Base-by-base conservation (phyloP, 2,888 invertebrate species). In the Pristionchus maxplancki region DNA sequence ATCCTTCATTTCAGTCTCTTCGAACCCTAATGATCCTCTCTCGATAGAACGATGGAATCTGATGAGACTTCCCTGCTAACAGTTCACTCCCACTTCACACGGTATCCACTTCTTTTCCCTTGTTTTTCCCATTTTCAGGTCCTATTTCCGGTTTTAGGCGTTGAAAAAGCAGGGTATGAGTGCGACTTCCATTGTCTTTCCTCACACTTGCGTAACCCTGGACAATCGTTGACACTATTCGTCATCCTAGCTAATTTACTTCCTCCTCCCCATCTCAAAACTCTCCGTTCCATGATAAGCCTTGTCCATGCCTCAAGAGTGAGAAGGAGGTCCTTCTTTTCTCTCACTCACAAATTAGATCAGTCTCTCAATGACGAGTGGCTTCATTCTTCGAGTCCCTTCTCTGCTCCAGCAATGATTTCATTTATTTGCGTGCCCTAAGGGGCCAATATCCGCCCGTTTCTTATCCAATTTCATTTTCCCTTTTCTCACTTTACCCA, bases 361-460 rank as follows among this genome's bases (percentile, higher is more conserved):
- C 78, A 78, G n/a, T n/a, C n/a, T 78, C 48, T 40, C 28, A 78
- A 48, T 44, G 78, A 78, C 44, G 28, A 71, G 71, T 71, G 20
- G 71, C 71, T 71, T 71, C 71, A 71, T 71, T 71, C 24, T 37
- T 8, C 15, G 71, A 71, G 37, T 9, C 11, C 37, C 71, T 74
- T 37, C 71, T 67, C 67, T 67, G 31, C 40, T 74, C 31, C 71
- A 40, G 44, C 78, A 78, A 44, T 78, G 78, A 78, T 78, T 78
- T 78, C 78, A 78, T 78, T 78, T 78, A 78, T 78, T 78, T 78
- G 78, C n/a, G 40, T 78, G 44, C 78, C 78, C 78, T 78, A n/a
- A 48, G 44, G 78, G 67, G 31, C 28, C 31, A 40, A 78, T 78
- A 44, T 78, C 78, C 78, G n/a, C 78, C 78, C 78, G 40, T 78